Base-by-base conservation (phyloP, 2,113 vertebrate species). In the Turnix velox region DNA sequence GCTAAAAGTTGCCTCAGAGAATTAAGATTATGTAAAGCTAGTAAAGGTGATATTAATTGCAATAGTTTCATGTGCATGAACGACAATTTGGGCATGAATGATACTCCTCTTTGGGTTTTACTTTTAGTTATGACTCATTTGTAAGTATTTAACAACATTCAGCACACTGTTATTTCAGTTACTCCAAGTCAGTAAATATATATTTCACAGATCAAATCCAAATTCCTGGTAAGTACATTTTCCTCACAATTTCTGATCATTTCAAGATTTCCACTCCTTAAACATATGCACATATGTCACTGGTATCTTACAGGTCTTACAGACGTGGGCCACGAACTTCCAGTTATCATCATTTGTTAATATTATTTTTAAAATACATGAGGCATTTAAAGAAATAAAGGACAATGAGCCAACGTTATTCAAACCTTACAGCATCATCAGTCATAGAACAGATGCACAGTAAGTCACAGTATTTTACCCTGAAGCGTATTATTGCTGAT, bases 381-480 rank as follows among this genome's bases (percentile, higher is more conserved):
- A 87, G 22, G 68, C 67, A 84, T 76, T 89, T 52, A 49, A 83
- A 92, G 85, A 84, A 88, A 89, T 62, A 80, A 84, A 72, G 54
- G 48, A 92, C 76, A 57, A 86, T 62, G 51, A 87, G 88, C 77
- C 85, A 92, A 66, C n/a, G 39, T 84, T 89, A 87, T 67, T 87
- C 57, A 92, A 87, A 89, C 72, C 63, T 89, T 71, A 71, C 12
- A 87, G 88, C 77, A 83, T 37, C 81, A 86, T 76, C 85, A 89
- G 73, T 71, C 67, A 84, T 63, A 76, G 42, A 91, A 82, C 81
- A 92, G 88, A 93, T 90, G 90, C 88, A 71, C n/a, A 77, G 71
- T 52, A 76, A 87, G 82, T 87, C 66, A 90, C 63, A 79, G 40
- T 82, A 66, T 95, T 94, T 93, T 68, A 92, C 87, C 69, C 83